phyloP scores from a whole-genome alignment of 2,797 vertebrate species.

The Trachurus trachurus region DNA sequence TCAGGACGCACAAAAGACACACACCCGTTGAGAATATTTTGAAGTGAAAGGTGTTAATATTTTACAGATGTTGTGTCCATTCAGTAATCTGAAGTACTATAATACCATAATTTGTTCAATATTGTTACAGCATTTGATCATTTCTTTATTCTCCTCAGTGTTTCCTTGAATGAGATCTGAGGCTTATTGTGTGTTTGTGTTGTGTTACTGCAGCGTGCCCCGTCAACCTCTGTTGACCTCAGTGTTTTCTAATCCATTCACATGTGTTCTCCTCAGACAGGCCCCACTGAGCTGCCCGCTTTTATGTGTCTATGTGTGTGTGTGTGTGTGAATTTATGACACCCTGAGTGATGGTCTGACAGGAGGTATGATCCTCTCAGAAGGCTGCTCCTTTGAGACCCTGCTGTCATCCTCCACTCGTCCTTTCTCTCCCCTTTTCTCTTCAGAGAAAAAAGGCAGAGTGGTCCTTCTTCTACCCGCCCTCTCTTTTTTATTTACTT shows the following conservation, averaged over 20 bases:
- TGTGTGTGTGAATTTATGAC: constrained; percentile 41
- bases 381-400: constrained; percentile 59
- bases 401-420: constrained; percentile 52
- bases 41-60: too few relatives aligned
- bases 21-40: too few relatives aligned
- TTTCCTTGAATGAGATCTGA: not conserved
- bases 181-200: constrained; percentile 26
- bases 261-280: constrained; percentile 54
- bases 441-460: constrained; percentile 26
- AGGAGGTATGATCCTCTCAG: constrained; percentile 59
- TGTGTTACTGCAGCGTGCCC: constrained; percentile 39
- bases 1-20: not conserved
- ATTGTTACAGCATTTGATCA: too few relatives aligned
- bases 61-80: too few relatives aligned
- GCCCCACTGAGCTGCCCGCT: constrained; percentile 47
- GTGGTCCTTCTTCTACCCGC: not conserved
- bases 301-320: constrained; percentile 26
- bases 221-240: constrained; percentile 58
- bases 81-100: too few relatives aligned
- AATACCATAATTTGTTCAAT: too few relatives aligned
- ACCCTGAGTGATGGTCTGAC: constrained; percentile 65
- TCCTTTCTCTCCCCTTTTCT: constrained; percentile 28
- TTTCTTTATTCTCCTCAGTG: not conserved
- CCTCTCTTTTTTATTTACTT: constrained; percentile 16
- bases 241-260: constrained; percentile 54